Conservation (phyloP, 2,797 vertebrate species). For the Ctenopoma kingsleyae region DNA sequence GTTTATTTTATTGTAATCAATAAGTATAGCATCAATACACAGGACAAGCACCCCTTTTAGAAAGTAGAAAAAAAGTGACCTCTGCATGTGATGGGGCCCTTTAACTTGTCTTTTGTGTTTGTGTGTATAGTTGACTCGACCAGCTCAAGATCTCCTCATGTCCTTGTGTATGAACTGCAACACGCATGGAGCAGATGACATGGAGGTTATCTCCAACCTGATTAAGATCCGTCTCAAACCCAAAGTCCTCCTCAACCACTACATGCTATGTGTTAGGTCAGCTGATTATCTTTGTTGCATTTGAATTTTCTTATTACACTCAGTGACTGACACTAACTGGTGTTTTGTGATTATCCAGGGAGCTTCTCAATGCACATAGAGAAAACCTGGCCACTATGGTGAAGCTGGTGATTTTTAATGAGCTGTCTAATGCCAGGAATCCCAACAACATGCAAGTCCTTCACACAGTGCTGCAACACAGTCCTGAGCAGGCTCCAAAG, state of each 20-base stretch:
- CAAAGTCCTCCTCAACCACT: conserved; percentile 98
- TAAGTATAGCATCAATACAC: no score
- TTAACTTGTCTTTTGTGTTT: not conserved
- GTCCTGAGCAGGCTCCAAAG: conserved; percentile 96
- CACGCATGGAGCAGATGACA: conserved; percentile 93
- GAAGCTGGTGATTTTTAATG: conserved; percentile 98
- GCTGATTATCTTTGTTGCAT: not conserved
- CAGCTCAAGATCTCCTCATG: conserved; percentile 98
- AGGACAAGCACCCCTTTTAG: no score
- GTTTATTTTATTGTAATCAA: no score
- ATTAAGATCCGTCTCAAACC: conserved; percentile 99
- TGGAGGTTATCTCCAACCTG: conserved; percentile 97
- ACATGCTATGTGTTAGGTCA: conserved; percentile 95
- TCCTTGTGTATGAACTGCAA: conserved; percentile 97
- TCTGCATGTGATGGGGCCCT: no score
- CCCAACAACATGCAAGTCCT: conserved; percentile 99
- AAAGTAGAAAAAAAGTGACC: no score
- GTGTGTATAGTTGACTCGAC: conserved; percentile 89
- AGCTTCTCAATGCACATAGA: conserved; percentile 93
- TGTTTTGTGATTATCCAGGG: conserved; percentile 80
- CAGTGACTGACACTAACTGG: not conserved
- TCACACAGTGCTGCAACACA: conserved; percentile 95
- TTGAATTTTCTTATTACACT: not conserved
- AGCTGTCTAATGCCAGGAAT: conserved; percentile 96
- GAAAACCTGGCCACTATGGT: conserved; percentile 97